Percentiles rank a stretch among this genome's conserved stretches.
Evolutionary conservation across 2,113 vertebrate genomes (phyloP).

Genomic region (Pachypanchax playfairii): DNA sequence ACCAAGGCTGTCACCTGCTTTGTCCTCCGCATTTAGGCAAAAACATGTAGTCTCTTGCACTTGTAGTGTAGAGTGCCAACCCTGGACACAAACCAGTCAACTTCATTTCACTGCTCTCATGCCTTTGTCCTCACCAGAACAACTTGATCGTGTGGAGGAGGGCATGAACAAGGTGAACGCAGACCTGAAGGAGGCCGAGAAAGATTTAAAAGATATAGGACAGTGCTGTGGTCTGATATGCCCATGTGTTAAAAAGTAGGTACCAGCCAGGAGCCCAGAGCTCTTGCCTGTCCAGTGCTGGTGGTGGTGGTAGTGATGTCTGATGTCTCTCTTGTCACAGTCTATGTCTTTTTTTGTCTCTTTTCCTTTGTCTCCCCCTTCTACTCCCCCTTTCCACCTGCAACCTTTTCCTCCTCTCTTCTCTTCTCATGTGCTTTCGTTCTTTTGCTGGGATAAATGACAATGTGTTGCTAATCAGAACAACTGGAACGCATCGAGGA

Average conservation of each 20-base stretch:
- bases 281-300: slow-evolving; percentile 86
- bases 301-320: slow-evolving; percentile 81
- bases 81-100: slow-evolving; percentile 73
- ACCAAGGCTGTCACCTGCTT: slow-evolving; percentile 45
- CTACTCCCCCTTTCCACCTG: slow-evolving; percentile 73
- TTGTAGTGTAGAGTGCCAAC: slow-evolving; percentile 53
- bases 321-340: slow-evolving; percentile 90
- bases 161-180: slow-evolving; percentile 99
- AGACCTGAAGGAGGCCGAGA: slow-evolving; percentile 99
- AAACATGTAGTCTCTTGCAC: slow-evolving; percentile 38
- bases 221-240: slow-evolving; percentile 99
- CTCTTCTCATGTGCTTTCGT: slow-evolving; percentile 88
- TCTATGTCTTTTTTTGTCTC: slow-evolving; percentile 97
- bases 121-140: slow-evolving; percentile 99
- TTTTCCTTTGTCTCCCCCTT: slow-evolving; percentile 90
- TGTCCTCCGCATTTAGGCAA: slow-evolving; percentile 41
- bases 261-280: slow-evolving; percentile 87
- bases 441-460: slow-evolving; percentile 80
- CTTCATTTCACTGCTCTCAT: slow-evolving; percentile 94
- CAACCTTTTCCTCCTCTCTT: slow-evolving; percentile 83
- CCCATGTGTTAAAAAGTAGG: slow-evolving; percentile 98
- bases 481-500: slow-evolving; percentile 99
- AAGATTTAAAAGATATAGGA: slow-evolving; percentile 99
- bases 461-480: slow-evolving; percentile 91
- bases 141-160: slow-evolving; percentile 98